Evolutionary conservation across 2,888 invertebrate species (phyloP), one percentile per base, ranked within the genome.

Genomic region (Lapara coniferarum): DNA sequence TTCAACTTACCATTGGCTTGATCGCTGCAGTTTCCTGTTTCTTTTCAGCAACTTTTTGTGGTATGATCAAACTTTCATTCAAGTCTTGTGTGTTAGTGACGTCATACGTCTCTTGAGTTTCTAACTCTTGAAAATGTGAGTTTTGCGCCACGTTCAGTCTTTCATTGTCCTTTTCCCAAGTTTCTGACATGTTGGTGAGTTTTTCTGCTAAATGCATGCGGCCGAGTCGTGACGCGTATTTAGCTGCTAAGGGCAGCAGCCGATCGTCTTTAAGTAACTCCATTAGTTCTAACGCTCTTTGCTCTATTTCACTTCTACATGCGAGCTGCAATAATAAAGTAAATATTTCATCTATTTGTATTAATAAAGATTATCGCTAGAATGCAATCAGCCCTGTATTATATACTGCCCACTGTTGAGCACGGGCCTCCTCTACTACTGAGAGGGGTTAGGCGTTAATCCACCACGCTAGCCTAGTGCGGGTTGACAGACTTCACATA

Each of bases 221-320:
- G 37, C 97, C 96, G 13, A 97, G 92, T 75, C 97, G 96, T 0
- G 96, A 95, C 0, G 98, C 97, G 89, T 98, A 99, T 85, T 97
- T 98, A n/a, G 97, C 96, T 0, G 98, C 98, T 53, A 98, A 91
- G 73, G 97, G 97, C 53, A 98, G 89, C 0, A 98, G 93, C 59
- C 96, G 96, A 2, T 96, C 95, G 79, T 97, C 96, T 30, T 96
- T 96, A 81, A 98, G 95, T 77, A 98, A 93, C 81, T 97, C 96
- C 87, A 98, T 97, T 19, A 98, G 92, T 88, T 99, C 98, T 66
- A 97, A 90, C 0, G 98, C 98, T 56, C 98, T 95, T 79, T 96
- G 96, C 83, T 99, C 98, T 75, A 97, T 95, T 85, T 97, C 97
- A 76, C 96, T 96, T 77, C 97, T 96, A 81, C 97, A 97, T 0